Percentiles rank a stretch among this genome's conserved stretches.
phyloP scores from a whole-genome alignment of 2,113 vertebrate species.

The Sebastes fasciatus region DNA sequence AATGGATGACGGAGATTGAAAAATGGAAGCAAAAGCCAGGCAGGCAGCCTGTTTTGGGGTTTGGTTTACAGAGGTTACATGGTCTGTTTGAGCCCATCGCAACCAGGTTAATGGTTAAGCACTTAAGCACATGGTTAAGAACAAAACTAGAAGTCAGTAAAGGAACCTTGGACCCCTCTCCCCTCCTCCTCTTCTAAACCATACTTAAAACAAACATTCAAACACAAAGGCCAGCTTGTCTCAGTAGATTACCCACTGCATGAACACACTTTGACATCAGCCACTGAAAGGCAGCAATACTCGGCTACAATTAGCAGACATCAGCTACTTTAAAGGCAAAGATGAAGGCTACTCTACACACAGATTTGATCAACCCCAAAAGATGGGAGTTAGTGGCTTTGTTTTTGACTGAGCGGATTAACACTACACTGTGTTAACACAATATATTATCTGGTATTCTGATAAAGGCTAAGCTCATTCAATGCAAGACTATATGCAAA shows the following conservation, averaged over 20 bases:
- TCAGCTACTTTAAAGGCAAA: conserved; percentile 23
- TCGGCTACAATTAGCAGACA: conserved; percentile 17
- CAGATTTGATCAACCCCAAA: not conserved
- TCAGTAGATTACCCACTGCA: conserved; percentile 28
- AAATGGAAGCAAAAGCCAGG: not conserved
- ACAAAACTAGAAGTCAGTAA: conserved; percentile 38
- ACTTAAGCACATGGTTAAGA: not conserved
- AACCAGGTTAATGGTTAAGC: conserved; percentile 50
- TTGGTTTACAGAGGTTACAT: conserved; percentile 1
- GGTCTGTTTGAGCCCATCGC: not conserved
- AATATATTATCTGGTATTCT: conserved; percentile 21
- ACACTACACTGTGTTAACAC: conserved; percentile 4
- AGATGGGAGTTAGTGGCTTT: conserved; percentile 9
- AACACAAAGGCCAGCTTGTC: conserved; percentile 54
- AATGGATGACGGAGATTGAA: not conserved
- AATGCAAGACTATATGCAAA: conserved; percentile 17
- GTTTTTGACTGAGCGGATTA: not conserved
- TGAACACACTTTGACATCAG: conserved; percentile 21
- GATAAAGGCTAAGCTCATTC: conserved; percentile 24
- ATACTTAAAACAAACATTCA: conserved; percentile 48
- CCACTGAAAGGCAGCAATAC: conserved; percentile 25
- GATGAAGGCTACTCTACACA: not conserved
- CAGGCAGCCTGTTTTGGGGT: not conserved
- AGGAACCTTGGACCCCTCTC: conserved; percentile 1
- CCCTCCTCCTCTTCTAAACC: not conserved